Evolutionary conservation across 1,140 invertebrate species (phyloP).

Genomic region (Panagrolaimus sp.): DNA sequence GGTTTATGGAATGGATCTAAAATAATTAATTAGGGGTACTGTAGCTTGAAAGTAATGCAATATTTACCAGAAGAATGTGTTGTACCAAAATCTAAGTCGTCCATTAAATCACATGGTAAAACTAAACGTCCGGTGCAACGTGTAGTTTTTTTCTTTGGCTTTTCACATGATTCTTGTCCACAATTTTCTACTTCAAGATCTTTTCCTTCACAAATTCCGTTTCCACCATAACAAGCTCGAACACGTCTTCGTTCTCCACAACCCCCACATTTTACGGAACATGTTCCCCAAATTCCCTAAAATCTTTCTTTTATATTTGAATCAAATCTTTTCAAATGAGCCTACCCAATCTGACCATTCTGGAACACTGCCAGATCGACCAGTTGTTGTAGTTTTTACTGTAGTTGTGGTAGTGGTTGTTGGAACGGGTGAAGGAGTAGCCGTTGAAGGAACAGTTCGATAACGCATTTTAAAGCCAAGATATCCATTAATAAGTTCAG

Average conservation of each 20-base stretch:
- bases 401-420: slow-evolving; percentile 26
- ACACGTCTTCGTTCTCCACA: slow-evolving; percentile 44
- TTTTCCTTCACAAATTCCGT: slow-evolving; percentile 29
- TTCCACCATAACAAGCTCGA: slow-evolving; percentile 45
- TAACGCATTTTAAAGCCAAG: slow-evolving; percentile 44
- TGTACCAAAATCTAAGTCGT: slow-evolving; percentile 48
- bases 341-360: slow-evolving; percentile 15
- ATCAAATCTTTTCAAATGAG: too few relatives aligned
- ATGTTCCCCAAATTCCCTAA: slow-evolving; percentile 31
- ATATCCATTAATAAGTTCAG: slow-evolving; percentile 33
- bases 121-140: slow-evolving; percentile 47
- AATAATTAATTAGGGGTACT: too few relatives aligned
- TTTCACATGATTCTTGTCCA: slow-evolving; percentile 22
- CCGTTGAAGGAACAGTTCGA: slow-evolving; percentile 22
- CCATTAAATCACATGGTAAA: slow-evolving; percentile 49
- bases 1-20: slow-evolving; percentile 16
- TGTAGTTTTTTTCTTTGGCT: slow-evolving; percentile 17
- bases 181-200: slow-evolving; percentile 21
- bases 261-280: slow-evolving; percentile 45
- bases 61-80: slow-evolving; percentile 16
- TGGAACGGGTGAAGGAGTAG: not conserved
- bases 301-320: slow-evolving; percentile 50
- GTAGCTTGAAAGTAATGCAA: not conserved
- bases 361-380: not conserved
- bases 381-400: slow-evolving; percentile 15